A percentile compares a stretch with the other conserved stretches of the same genome.
Evolutionary conservation across 2,888 invertebrate genomes (phyloP).

Genomic region (Diadromus collaris): DNA sequence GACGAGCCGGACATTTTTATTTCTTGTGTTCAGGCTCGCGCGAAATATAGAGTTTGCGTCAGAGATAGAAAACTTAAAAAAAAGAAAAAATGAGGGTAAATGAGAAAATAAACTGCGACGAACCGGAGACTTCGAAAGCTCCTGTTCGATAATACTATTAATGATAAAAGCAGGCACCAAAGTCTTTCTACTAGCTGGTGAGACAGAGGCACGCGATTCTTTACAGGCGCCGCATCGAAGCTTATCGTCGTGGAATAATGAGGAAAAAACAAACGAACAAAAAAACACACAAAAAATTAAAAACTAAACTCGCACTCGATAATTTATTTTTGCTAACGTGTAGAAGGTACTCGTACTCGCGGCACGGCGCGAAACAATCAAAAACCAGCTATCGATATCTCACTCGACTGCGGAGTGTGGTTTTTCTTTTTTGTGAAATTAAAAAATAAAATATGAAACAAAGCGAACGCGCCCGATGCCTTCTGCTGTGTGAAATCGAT

Average conservation of each 20-base stretch:
- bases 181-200: conserved; percentile 29
- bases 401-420: conserved; percentile 14
- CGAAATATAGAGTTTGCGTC: conserved; percentile 18
- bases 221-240: conserved; percentile 44
- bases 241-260: conserved; percentile 63
- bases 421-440: not conserved
- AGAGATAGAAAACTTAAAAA: no score
- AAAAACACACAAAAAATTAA: no score
- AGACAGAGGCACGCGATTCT: conserved; percentile 25
- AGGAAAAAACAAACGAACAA: conserved; percentile 13
- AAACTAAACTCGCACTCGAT: conserved; percentile 65
- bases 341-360: conserved; percentile 49
- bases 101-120: not conserved
- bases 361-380: conserved; percentile 50
- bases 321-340: conserved; percentile 76
- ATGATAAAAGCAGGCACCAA: conserved; percentile 38
- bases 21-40: conserved; percentile 19
- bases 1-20: conserved; percentile 42
- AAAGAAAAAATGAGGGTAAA: conserved; percentile 4
- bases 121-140: conserved; percentile 34
- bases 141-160: conserved; percentile 25
- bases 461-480: conserved; percentile 21
- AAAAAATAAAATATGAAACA: conserved; percentile 2
- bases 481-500: conserved; percentile 29
- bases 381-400: conserved; percentile 26